A percentile compares a stretch with the other conserved stretches of the same genome.
Evolutionary conservation across 2,797 vertebrate genomes (phyloP).

Genomic region (Sylvilagus floridanus): DNA sequence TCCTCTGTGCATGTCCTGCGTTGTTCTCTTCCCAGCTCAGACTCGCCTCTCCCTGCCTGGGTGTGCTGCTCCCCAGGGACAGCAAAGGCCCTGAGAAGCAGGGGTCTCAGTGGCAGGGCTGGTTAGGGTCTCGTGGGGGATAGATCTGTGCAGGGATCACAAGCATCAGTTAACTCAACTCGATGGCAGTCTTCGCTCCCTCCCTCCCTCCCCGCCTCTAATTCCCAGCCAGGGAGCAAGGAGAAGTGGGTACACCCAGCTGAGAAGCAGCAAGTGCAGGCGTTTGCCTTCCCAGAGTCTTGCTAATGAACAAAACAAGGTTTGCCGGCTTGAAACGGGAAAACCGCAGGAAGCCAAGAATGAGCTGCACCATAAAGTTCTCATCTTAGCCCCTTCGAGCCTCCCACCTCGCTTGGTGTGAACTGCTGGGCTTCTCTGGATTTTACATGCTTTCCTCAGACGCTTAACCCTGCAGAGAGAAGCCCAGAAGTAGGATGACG

Average conservation of each 20-base stretch:
- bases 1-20: neutral
- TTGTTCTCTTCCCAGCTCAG: neutral
- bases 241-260: neutral
- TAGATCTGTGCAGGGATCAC: neutral
- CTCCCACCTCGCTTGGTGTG: neutral
- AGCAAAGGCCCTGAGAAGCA: neutral
- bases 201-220: neutral
- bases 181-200: neutral
- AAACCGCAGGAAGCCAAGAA: neutral
- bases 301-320: neutral
- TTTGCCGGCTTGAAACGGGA: neutral
- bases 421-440: neutral
- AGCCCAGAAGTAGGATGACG: too few species aligned
- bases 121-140: fast-evolving
- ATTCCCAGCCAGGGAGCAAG: neutral
- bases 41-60: neutral
- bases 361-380: neutral
- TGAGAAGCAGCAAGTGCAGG: neutral
- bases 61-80: neutral
- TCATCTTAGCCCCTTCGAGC: fast-evolving
- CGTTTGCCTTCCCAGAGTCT: neutral
- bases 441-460: neutral
- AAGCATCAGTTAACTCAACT: neutral
- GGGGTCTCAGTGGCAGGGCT: neutral
- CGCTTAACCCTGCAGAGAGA: neutral